Conservation (phyloP, 2,797 vertebrate genomes). For the Thripadectes ignobilis region DNA sequence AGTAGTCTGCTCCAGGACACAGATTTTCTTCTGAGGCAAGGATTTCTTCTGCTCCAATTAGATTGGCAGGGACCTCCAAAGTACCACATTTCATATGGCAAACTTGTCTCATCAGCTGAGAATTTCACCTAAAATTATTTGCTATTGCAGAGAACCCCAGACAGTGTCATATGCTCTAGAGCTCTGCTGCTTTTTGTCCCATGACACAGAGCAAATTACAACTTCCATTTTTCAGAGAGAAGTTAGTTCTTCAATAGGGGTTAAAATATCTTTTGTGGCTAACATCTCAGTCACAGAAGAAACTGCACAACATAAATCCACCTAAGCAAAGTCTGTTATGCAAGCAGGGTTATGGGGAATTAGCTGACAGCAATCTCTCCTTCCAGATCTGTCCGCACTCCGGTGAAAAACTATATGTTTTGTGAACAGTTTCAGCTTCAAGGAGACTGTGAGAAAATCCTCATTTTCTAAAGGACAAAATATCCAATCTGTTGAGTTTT, state of each 20-base stretch:
- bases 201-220: not conserved
- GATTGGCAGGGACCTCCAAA: not conserved
- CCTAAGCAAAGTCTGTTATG: not conserved
- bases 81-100: not conserved
- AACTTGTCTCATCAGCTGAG: not conserved
- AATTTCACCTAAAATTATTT: not conserved
- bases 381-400: not conserved
- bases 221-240: not conserved
- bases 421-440: not conserved
- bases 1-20: not conserved
- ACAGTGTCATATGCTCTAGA: not conserved
- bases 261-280: not conserved
- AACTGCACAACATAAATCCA: accelerated
- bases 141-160: not conserved
- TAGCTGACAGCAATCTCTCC: not conserved
- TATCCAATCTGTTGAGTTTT: not conserved
- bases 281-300: not conserved
- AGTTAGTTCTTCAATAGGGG: not conserved
- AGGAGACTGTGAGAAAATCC: not conserved
- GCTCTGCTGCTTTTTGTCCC: not conserved
- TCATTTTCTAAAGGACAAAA: not conserved
- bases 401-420: not conserved
- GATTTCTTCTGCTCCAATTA: not conserved
- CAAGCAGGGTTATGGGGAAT: accelerated
- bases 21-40: not conserved